phyloP scores from a whole-genome alignment of 2,113 vertebrate genomes.

The Salvelinus sp. region DNA sequence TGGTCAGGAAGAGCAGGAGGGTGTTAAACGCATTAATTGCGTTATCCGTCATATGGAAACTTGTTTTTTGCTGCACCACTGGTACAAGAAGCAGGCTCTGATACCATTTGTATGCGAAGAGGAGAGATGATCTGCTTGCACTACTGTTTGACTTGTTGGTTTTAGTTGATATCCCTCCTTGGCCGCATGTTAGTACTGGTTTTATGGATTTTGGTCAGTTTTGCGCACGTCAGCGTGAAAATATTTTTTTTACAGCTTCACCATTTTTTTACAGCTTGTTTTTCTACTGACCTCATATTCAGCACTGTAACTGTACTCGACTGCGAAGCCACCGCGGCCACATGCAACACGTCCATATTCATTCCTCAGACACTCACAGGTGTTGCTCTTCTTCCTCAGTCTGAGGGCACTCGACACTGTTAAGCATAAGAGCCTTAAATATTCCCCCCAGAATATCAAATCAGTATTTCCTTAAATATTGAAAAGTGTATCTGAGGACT shows the following conservation, averaged over 20 bases:
- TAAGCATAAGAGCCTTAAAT: too few species aligned
- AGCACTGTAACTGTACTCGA: constrained; percentile 74
- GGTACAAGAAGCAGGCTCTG: background rate
- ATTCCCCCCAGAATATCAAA: background rate
- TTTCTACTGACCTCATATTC: constrained; percentile 64
- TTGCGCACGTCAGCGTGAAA: constrained; percentile 69
- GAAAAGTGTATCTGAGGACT: background rate
- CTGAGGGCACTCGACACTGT: background rate
- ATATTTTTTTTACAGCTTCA: constrained; percentile 45
- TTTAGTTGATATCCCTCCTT: background rate
- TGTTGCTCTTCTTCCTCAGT: constrained; percentile 57
- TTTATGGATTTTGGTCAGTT: constrained; percentile 68
- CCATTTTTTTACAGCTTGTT: constrained; percentile 37
- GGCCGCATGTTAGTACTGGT: background rate
- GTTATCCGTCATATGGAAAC: constrained; percentile 4
- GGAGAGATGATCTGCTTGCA: background rate
- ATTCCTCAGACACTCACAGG: constrained; percentile 66
- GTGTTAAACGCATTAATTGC: constrained; percentile 10
- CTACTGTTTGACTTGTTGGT: background rate
- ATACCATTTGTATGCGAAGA: background rate
- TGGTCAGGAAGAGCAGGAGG: background rate
- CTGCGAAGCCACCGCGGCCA: constrained; percentile 64
- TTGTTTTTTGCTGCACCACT: background rate
- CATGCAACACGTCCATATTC: constrained; percentile 65
- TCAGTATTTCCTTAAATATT: background rate